phyloP scores from a whole-genome alignment of 1,140 invertebrate genomes.

The Hyphantria cunea region DNA sequence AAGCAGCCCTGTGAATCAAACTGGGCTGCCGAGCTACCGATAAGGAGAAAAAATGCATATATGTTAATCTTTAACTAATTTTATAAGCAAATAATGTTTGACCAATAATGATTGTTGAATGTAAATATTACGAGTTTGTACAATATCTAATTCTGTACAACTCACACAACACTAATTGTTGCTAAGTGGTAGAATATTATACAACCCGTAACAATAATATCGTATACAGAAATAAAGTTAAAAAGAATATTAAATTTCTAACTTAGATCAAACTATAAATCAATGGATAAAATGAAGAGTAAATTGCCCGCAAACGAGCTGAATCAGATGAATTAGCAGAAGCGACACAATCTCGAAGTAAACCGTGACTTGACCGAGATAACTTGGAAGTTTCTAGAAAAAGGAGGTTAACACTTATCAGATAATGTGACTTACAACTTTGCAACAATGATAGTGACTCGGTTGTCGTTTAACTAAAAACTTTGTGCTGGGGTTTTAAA shows the following conservation, averaged over 20 bases:
- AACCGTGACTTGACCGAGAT: constrained; percentile 29
- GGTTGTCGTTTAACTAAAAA: constrained; percentile 28
- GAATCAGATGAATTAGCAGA: constrained; percentile 28
- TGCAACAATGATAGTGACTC: constrained; percentile 25
- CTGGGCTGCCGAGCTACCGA: no score
- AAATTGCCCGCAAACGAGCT: constrained; percentile 19
- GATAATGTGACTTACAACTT: constrained; percentile 28
- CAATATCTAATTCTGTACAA: no score
- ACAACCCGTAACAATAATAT: no score
- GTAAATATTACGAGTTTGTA: no score
- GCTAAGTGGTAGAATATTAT: no score
- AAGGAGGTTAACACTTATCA: constrained; percentile 28
- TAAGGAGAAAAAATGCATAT: no score
- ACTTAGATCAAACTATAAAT: constrained; percentile 12
- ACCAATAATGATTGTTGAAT: no score
- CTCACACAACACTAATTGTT: no score
- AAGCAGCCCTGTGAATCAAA: no score
- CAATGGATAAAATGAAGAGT: constrained; percentile 12
- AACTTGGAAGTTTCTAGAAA: constrained; percentile 27
- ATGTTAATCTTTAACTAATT: no score
- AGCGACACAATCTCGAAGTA: constrained; percentile 21
- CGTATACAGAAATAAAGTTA: no score
- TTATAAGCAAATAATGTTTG: no score
- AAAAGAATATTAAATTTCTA: neutral
- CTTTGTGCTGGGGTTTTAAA: constrained; percentile 27